Evolutionary conservation across 1,140 invertebrate species (phyloP).

Genomic region (Orchesella cincta): DNA sequence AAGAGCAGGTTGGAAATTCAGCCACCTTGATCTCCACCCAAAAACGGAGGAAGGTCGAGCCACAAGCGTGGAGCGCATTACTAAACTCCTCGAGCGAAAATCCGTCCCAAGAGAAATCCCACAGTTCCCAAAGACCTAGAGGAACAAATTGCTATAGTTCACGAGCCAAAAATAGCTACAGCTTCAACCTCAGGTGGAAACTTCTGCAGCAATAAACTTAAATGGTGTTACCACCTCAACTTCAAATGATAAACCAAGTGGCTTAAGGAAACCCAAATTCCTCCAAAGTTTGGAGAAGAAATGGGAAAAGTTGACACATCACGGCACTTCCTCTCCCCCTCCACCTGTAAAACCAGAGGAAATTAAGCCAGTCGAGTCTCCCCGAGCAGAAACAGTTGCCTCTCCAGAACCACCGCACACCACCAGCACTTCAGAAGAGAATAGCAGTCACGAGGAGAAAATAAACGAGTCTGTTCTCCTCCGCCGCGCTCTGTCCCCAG

Average conservation of each 20-base stretch:
- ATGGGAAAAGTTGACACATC: slow-evolving; percentile 57
- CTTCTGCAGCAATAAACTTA: neutral
- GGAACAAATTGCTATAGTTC: too few species aligned
- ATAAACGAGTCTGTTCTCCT: slow-evolving; percentile 44
- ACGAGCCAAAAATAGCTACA: too few species aligned
- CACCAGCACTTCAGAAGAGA: neutral
- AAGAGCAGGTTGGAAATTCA: slow-evolving; percentile 11
- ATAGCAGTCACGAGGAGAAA: slow-evolving; percentile 18
- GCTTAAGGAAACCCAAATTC: slow-evolving; percentile 56
- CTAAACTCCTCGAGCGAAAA: slow-evolving; percentile 45
- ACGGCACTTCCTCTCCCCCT: neutral
- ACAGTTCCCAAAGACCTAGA: slow-evolving; percentile 1
- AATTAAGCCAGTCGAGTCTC: neutral
- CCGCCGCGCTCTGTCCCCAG: slow-evolving; percentile 45
- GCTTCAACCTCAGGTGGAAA: neutral
- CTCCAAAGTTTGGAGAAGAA: slow-evolving; percentile 59
- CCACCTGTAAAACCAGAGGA: neutral
- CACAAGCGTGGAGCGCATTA: slow-evolving; percentile 49
- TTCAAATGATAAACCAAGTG: neutral
- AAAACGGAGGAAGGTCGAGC: slow-evolving; percentile 36
- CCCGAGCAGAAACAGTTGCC: too few species aligned
- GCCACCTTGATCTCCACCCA: neutral
- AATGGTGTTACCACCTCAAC: neutral
- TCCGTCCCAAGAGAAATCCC: slow-evolving; percentile 42
- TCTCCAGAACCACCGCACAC: slow-evolving; percentile 12